Evolutionary conservation across 2,113 vertebrate genomes (phyloP).

Genomic region (Pachypanchax playfairii): DNA sequence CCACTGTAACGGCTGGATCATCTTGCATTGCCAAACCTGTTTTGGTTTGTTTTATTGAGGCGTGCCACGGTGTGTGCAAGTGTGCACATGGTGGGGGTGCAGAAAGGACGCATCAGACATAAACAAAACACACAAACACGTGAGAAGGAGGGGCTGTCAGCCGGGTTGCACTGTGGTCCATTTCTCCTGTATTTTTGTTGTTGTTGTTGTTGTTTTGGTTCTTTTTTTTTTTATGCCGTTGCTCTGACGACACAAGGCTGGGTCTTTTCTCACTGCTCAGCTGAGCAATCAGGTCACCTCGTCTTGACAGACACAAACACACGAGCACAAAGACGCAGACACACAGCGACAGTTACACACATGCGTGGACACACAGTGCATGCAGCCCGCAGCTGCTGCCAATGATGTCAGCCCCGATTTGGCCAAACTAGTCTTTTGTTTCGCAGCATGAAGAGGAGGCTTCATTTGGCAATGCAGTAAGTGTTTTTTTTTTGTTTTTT

Average conservation of each 20-base stretch:
- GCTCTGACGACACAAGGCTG: constrained; percentile 66
- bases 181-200: constrained; percentile 49
- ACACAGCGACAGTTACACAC: constrained; percentile 27
- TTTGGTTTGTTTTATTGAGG: constrained; percentile 66
- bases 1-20: constrained; percentile 67
- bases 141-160: constrained; percentile 42
- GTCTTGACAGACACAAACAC: constrained; percentile 71
- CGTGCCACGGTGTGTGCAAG: constrained; percentile 34
- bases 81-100: constrained; percentile 18
- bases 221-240: constrained; percentile 57
- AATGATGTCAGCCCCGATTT: constrained; percentile 78
- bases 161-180: constrained; percentile 59
- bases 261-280: constrained; percentile 79
- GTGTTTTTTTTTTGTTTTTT: too few species aligned
- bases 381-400: constrained; percentile 78
- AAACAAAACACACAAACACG: constrained; percentile 35
- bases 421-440: constrained; percentile 72
- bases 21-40: constrained; percentile 78
- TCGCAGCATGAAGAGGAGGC: constrained; percentile 58
- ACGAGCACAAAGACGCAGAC: constrained; percentile 42
- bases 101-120: constrained; percentile 14
- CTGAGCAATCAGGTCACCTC: constrained; percentile 83
- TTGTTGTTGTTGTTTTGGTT: constrained; percentile 60
- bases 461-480: constrained; percentile 41
- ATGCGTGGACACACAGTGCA: constrained; percentile 48